Evolutionary conservation across 2,888 invertebrate genomes (phyloP).

Genomic region (Noctua pronuba): DNA sequence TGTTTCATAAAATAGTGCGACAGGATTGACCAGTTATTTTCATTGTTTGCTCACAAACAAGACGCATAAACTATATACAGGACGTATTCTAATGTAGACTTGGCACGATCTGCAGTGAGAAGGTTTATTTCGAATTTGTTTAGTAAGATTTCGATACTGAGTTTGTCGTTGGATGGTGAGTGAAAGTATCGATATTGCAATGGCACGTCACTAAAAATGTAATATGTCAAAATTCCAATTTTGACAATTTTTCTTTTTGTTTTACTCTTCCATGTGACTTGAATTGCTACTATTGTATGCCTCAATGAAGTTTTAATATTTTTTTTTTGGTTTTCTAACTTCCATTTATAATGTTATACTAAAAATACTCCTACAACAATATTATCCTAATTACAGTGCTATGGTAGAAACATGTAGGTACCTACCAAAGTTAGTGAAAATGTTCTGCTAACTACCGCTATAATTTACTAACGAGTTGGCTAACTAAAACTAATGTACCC

Average conservation of each 20-base stretch:
- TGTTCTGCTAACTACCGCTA: background rate
- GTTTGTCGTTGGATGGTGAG: background rate
- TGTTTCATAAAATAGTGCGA: constrained; percentile 52
- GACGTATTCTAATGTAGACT: constrained; percentile 63
- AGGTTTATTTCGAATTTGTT: constrained; percentile 23
- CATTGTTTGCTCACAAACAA: constrained; percentile 61
- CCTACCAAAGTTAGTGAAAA: background rate
- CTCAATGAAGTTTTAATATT: background rate
- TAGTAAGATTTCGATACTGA: constrained; percentile 22
- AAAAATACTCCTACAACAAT: background rate
- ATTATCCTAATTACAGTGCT: background rate
- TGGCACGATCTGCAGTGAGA: constrained; percentile 47
- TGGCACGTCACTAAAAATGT: constrained; percentile 14
- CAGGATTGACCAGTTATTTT: constrained; percentile 51
- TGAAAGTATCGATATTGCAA: constrained; percentile 35
- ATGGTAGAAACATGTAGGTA: background rate
- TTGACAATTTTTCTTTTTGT: background rate
- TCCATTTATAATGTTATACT: background rate
- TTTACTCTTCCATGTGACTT: background rate
- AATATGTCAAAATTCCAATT: background rate
- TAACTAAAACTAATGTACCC: background rate
- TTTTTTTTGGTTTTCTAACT: background rate
- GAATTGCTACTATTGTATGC: background rate
- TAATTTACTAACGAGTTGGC: constrained; percentile 8
- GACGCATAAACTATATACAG: constrained; percentile 61